These are phyloP conservation scores for Xerus rutilus DNA, from an alignment of 2,797 vertebrate genomes.

Conservation along the genomic window DNA sequence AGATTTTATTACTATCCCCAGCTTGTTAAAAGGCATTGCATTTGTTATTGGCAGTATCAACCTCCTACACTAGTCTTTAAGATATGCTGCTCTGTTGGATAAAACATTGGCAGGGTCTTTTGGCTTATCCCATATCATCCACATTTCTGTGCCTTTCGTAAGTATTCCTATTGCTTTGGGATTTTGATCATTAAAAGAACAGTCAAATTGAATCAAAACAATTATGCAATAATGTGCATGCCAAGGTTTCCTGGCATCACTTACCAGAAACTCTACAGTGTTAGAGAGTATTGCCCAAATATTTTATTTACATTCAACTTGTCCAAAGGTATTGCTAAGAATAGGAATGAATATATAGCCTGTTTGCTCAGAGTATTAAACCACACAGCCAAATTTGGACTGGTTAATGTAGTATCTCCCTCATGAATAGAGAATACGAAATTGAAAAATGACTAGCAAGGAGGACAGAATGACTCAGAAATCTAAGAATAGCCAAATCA, in stretches of 20 bases:
- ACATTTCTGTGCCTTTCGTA: slow-evolving; percentile 64
- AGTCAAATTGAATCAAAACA: slow-evolving; percentile 73
- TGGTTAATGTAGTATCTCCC: slow-evolving; percentile 58
- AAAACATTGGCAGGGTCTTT: slow-evolving; percentile 57
- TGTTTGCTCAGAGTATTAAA: slow-evolving; percentile 66
- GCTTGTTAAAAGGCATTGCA: neutral
- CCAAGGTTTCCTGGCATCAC: slow-evolving; percentile 68
- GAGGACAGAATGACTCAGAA: slow-evolving; percentile 77
- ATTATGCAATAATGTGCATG: slow-evolving; percentile 61
- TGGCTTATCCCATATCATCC: slow-evolving; percentile 56
- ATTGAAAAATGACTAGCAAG: slow-evolving; percentile 75
- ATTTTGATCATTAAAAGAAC: slow-evolving; percentile 72
- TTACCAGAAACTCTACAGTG: slow-evolving; percentile 49
- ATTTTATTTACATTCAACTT: slow-evolving; percentile 70
- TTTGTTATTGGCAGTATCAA: neutral
- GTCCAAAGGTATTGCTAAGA: slow-evolving; percentile 72
- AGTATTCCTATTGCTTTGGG: slow-evolving; percentile 67
- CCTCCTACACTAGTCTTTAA: neutral
- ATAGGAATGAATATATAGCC: slow-evolving; percentile 69
- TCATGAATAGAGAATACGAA: slow-evolving; percentile 75
- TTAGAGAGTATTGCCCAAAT: slow-evolving; percentile 44
- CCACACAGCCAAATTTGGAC: slow-evolving; percentile 64
- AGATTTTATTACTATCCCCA: neutral
- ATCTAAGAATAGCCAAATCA: slow-evolving; percentile 79
- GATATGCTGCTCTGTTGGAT: neutral